Percentiles rank a stretch among this genome's conserved stretches.
phyloP scores from a whole-genome alignment of 2,797 vertebrate genomes.

The Sphenodon punctatus region DNA sequence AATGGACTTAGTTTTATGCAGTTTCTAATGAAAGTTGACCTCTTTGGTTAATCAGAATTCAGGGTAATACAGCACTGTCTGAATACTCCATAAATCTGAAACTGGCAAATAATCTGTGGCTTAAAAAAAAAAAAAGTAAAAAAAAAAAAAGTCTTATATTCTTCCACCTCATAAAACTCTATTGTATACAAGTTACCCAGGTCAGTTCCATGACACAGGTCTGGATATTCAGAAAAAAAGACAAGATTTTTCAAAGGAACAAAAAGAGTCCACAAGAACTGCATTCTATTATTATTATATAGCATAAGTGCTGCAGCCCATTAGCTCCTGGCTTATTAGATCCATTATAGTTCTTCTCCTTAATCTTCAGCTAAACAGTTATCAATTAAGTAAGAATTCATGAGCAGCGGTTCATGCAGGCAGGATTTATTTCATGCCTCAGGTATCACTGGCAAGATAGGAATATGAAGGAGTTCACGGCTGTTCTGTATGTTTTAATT shows the following conservation, averaged over 20 bases:
- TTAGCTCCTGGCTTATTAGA: constrained; percentile 18
- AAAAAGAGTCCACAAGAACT: neutral
- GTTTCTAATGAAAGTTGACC: constrained; percentile 58
- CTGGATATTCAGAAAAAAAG: neutral
- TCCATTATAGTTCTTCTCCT: constrained; percentile 7
- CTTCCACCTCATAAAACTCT: constrained; percentile 29
- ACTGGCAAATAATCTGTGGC: constrained; percentile 2
- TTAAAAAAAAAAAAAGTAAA: too few species aligned
- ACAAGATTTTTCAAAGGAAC: neutral
- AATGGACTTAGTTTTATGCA: constrained; percentile 57
- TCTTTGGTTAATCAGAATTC: constrained; percentile 57
- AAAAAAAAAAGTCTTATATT: constrained; percentile 3
- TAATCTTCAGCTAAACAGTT: constrained; percentile 5
- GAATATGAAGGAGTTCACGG: neutral
- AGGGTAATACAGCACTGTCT: constrained; percentile 19
- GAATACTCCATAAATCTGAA: constrained; percentile 42
- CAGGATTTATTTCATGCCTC: neutral
- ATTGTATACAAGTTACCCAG: constrained; percentile 16
- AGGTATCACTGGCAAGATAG: neutral
- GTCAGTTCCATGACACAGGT: neutral
- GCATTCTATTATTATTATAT: neutral
- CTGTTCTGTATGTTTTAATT: neutral
- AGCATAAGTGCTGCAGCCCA: neutral
- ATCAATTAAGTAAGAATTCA: constrained; percentile 21
- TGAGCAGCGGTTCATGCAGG: neutral